phyloP scores from a whole-genome alignment of 2,888 invertebrate species.

The Mythimna albipuncta region DNA sequence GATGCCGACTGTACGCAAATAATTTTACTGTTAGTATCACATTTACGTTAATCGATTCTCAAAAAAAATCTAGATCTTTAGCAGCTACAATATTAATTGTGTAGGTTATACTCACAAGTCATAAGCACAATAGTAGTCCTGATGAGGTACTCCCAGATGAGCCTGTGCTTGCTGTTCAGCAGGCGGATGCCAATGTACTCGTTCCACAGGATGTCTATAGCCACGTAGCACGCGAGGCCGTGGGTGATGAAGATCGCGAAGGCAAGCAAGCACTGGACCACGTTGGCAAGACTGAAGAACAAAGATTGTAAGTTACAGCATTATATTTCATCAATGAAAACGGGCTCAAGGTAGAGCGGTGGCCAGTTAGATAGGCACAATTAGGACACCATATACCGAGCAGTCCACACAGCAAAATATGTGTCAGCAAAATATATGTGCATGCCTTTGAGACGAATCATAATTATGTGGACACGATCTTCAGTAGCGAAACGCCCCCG shows the following conservation, averaged over 20 bases:
- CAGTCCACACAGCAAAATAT: too few species aligned
- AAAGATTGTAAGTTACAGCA: conserved; percentile 1
- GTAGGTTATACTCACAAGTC: conserved; percentile 93
- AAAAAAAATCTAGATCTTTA: not conserved
- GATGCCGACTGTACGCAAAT: conserved; percentile 92
- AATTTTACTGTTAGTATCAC: not conserved
- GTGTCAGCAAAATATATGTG: too few species aligned
- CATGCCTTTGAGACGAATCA: too few species aligned
- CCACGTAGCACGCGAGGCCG: conserved; percentile 98
- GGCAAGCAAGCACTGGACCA: conserved; percentile 94
- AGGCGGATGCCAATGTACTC: conserved; percentile 91
- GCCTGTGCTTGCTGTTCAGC: conserved; percentile 90
- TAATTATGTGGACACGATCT: too few species aligned
- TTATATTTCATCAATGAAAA: not conserved
- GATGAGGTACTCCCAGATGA: conserved; percentile 94
- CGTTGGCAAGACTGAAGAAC: conserved; percentile 91
- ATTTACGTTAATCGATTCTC: not conserved
- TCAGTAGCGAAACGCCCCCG: too few species aligned
- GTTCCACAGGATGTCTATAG: conserved; percentile 98
- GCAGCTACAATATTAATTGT: not conserved
- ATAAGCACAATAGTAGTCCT: conserved; percentile 94
- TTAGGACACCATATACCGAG: too few species aligned
- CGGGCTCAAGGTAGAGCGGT: not conserved
- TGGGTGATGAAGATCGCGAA: conserved; percentile 97
- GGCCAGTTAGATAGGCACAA: not conserved